Evolutionary conservation across 2,113 vertebrate genomes (phyloP), one percentile per base, ranked within the genome.

Genomic region (Cyanistes caeruleus): DNA sequence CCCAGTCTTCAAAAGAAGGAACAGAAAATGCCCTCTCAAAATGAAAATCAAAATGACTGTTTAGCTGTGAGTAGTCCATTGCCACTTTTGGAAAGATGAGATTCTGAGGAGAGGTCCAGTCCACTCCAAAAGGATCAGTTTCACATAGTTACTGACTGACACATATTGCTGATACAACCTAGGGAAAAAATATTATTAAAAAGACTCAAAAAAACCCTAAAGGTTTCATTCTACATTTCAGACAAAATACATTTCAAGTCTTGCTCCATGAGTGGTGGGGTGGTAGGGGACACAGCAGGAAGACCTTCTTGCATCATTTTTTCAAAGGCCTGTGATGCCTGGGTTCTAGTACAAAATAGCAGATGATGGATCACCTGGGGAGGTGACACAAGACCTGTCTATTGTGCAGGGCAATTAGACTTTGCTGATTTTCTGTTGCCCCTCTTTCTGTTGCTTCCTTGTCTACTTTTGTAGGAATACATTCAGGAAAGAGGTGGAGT

Each of bases 1-100:
- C 73, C 72, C 58, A 53, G 9, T 68, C 65, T 90, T 94, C 30
- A 58, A 89, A 94, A 84, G 79, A 83, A 91, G 23, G 15, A 92
- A 60, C 13, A 46, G 41, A 88, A 91, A 83, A 43, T 49, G 25
- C 15, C 41, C 63, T 81, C 43, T 64, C 43, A 95, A 95, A 33
- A 12, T 85, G 79, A 92, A 76, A 76, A 74, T 75, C 41, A 70
- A 92, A 63, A 31, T 73, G 60, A 69, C 19, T 89, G 33, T 24
- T 75, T 24, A 91, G 43, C 25, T 9, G 0, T 56, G 35, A 87
- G 20, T 77, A 60, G 60, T 58, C 59, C 64, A 53, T 86, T 92
- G 68, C 55, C 39, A 19, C 33, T 81, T 89, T 18, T 46, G 31
- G n/a, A 84, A 63, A 80, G 7, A 37, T 79, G 53, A 72, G 58